Conservation (phyloP, 2,113 vertebrate genomes). For the Centropus unirufus region DNA sequence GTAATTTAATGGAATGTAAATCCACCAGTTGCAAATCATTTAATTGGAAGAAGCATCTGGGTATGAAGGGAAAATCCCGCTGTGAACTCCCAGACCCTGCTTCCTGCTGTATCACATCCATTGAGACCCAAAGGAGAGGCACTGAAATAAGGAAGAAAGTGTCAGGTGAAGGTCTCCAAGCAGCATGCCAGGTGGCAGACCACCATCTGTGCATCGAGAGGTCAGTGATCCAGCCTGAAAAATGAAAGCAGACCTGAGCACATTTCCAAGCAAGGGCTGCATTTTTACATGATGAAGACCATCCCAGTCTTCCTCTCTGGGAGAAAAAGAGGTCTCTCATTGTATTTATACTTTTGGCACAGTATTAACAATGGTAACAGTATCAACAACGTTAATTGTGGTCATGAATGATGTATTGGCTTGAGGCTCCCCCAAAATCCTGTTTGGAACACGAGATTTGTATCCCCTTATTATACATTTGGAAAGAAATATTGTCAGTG, state of each 20-base stretch:
- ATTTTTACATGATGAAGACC: background rate
- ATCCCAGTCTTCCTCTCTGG: accelerated
- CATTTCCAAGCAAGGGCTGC: background rate
- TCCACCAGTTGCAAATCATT: background rate
- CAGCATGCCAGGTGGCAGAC: background rate
- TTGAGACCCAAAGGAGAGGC: background rate
- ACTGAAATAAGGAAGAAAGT: background rate
- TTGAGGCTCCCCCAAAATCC: accelerated
- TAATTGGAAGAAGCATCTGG: background rate
- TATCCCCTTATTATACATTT: background rate
- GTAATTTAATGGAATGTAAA: background rate
- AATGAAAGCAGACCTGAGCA: background rate
- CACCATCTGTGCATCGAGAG: background rate
- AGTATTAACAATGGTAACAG: background rate
- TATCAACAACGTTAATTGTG: background rate
- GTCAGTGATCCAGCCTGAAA: background rate
- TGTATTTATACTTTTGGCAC: background rate
- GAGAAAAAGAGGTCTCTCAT: background rate
- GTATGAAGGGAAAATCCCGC: background rate
- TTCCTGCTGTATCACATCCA: background rate
- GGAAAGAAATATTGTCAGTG: background rate
- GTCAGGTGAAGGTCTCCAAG: background rate
- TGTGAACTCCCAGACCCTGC: background rate
- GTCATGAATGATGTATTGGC: background rate
- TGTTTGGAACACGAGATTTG: background rate